Base-by-base conservation (phyloP, 2,888 invertebrate species). In the Perithous albicinctus region DNA sequence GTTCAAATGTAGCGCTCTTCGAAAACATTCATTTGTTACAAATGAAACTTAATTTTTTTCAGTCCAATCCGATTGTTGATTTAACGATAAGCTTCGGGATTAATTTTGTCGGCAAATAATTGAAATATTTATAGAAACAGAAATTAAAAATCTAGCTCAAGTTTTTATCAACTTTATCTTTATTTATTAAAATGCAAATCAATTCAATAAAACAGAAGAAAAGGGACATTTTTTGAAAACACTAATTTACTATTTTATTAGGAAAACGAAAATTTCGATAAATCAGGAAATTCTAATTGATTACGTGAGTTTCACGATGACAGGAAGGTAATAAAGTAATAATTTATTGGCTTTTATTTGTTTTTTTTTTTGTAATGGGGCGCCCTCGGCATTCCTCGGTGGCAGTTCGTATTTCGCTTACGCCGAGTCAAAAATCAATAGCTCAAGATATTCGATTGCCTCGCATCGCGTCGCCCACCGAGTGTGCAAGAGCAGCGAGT, bases 381-480 rank as follows among this genome's bases (percentile, higher is more conserved):
- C 56, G 18, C 59, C 35, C 46, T 12, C n/a, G n/a, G n/a, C 23
- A 69, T 15, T 61, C 10, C 38, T 61, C 59, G 10, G 18, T 18
- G 54, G 23, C 8, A 29, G 61, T 41, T 67, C 69, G 72, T 54
- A 51, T 51, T 69, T 63, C 63, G 63, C 51, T 74, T 69, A n/a
- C 48, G 72, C 51, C 43, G 54, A 66, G 69, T 73, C 73, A 69
- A 78, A 82, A 82, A 74, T 78, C 78, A 82, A 78, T 78, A 78
- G 61, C 56, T 51, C 70, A 70, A 78, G 67, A 67, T 69, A 82
- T 75, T 78, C 78, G 78, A 78, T 78, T 74, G 74, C 70, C 63
- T 29, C 43, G 56, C 18, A 51, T 59, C 61, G 70, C 18, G 20
- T n/a, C 59, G 23, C 20, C 20, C 7, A 67, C n/a, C n/a, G n/a